A percentile compares a stretch with the other conserved stretches of the same genome.
Evolutionary conservation across 2,113 vertebrate genomes (phyloP).

Genomic region (Ia io): DNA sequence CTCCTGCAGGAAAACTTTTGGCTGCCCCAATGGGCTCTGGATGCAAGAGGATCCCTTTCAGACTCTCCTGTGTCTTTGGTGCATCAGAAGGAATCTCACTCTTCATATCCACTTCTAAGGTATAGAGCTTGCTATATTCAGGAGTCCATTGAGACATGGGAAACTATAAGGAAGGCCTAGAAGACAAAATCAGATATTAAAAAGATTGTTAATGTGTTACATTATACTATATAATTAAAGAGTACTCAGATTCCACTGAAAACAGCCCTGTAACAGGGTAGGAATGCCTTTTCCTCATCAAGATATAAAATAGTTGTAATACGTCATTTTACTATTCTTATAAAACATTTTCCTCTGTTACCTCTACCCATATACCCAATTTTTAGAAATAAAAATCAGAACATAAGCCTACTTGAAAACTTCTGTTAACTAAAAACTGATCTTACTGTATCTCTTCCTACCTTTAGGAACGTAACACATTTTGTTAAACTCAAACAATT

Average conservation of each 20-base stretch:
- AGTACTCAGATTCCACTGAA: background rate
- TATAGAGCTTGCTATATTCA: constrained; percentile 82
- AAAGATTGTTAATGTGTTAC: constrained; percentile 19
- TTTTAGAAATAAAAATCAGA: constrained; percentile 1
- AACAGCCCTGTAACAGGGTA: background rate
- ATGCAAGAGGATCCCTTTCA: constrained; percentile 96
- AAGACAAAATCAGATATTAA: constrained; percentile 62
- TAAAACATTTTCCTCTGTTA: background rate
- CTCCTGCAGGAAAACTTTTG: constrained; percentile 91
- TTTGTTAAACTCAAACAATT: constrained; percentile 37
- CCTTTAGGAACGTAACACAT: background rate
- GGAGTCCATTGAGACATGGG: constrained; percentile 87
- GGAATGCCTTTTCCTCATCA: background rate
- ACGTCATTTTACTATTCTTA: background rate
- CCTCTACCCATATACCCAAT: background rate
- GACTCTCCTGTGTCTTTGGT: constrained; percentile 93
- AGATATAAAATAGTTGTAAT: background rate
- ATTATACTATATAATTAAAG: background rate
- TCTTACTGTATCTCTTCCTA: background rate
- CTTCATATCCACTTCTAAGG: constrained; percentile 94
- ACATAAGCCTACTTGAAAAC: background rate
- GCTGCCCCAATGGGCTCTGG: constrained; percentile 91
- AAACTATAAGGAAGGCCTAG: constrained; percentile 81
- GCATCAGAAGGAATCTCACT: constrained; percentile 95
- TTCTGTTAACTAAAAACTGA: constrained; percentile 29